Evolutionary conservation across 23 tunicate species (phyloP), one percentile per base, ranked within the genome.

Genomic region (Clavelina lepadiformis): DNA sequence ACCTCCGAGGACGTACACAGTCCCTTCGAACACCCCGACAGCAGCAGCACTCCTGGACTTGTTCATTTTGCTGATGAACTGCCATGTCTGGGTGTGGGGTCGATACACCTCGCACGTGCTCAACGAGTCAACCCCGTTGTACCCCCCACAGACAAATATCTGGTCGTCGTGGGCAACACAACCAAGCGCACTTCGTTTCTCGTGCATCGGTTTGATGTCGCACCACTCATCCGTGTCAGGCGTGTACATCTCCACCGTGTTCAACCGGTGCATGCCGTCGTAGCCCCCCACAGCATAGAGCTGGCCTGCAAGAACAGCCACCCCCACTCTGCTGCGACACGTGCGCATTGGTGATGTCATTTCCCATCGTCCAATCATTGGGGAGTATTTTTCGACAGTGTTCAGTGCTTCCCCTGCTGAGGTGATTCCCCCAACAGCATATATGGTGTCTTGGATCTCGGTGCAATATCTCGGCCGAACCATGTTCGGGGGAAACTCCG

Each of bases 81-180:
- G 38, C 98, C 98, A 92, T 33, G 31, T 61, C 21, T 78, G 56
- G 4, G 68, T 65, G n/a, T 68, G 68, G 19, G 91, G 93, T 19
- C 38, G 52, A 74, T 77, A 92, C 15, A 68, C 80, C 51, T 92
- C 98, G 45, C 98, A 92, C 11, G 86, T 63, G 38, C 69, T 71
- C 27, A 86, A 74, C 11, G 86, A 83, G 7, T 74, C 68, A 45
- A 59, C 61, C 21, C 98, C 98, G 41, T 92, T 77, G 46, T 77
- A 92, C 7, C 98, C 98, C 27, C 98, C 98, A 61, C 92, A 92
- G n/a, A 83, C 98, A 83, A 41, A 92, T 1, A 92, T 41, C 36
- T 72, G 77, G 2, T 83, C 82, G 5, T 83, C 91, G 38, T 38
- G 73, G 6, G 93, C 80, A 35, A 63, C 73, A 62, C 93, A 83